Conservation (phyloP, 2,113 vertebrate species). For the Forbesichthys agassizii region DNA sequence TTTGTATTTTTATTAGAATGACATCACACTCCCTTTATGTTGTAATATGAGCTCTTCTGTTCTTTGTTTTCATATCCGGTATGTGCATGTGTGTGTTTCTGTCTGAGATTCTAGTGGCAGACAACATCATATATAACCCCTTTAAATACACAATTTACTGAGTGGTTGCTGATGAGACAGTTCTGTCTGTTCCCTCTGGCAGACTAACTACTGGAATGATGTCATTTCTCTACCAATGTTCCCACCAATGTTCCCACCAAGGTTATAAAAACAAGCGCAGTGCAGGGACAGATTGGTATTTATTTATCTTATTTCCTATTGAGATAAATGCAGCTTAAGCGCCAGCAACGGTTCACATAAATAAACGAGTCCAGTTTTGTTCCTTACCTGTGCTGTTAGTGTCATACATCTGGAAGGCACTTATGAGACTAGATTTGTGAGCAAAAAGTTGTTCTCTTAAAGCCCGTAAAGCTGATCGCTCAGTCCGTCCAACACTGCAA, state of each 20-base stretch:
- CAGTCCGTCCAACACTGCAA: constrained; percentile 69
- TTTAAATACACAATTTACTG: no score
- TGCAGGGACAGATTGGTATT: not conserved
- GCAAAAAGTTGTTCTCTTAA: constrained; percentile 74
- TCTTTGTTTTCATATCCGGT: no score
- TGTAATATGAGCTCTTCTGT: no score
- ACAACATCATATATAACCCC: no score
- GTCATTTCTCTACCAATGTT: not conserved
- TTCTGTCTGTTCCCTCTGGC: no score
- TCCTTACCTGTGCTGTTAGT: constrained; percentile 70
- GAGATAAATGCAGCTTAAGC: no score
- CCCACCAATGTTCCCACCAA: not conserved
- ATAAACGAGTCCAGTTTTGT: not conserved
- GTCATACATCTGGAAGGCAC: constrained; percentile 72
- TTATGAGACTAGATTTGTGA: constrained; percentile 76
- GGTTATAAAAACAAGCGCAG: not conserved
- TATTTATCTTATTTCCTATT: not conserved
- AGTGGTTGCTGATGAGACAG: no score
- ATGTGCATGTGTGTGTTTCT: no score
- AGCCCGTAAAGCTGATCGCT: constrained; percentile 74
- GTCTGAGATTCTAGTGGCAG: no score
- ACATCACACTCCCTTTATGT: no score
- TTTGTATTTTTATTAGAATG: no score
- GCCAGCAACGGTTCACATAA: not conserved
- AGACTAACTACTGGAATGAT: not conserved